Evolutionary conservation across 2,113 vertebrate genomes (phyloP).

Genomic region (Elaphurus davidianus): DNA sequence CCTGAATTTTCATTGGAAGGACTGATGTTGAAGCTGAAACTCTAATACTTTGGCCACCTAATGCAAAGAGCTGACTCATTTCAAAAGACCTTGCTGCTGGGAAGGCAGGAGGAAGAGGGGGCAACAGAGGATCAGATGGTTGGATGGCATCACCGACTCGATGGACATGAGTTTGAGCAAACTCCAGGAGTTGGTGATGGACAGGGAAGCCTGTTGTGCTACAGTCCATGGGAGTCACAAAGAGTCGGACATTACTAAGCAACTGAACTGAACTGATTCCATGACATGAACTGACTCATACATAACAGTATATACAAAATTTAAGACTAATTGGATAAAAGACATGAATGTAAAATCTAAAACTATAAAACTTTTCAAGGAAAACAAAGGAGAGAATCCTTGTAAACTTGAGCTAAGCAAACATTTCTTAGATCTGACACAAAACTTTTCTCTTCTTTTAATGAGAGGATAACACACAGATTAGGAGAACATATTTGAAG

Average conservation of each 20-base stretch:
- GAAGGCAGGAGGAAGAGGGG: not conserved
- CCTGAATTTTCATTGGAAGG: no score
- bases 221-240: not conserved
- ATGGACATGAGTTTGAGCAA: not conserved
- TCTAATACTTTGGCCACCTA: no score
- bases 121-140: not conserved
- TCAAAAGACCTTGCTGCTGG: not conserved
- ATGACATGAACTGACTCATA: not conserved
- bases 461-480: not conserved
- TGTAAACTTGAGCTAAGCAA: not conserved
- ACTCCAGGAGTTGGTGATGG: not conserved
- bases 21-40: no score
- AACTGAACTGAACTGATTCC: not conserved
- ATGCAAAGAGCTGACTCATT: not conserved
- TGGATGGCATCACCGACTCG: not conserved
- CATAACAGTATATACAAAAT: not conserved
- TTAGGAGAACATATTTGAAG: not conserved
- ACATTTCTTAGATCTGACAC: not conserved
- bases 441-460: not conserved
- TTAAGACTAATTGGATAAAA: not conserved
- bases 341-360: not conserved
- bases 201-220: not conserved
- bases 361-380: not conserved
- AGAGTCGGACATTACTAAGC: not conserved
- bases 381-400: not conserved